Conservation (phyloP, 92 coral and sea anemone genomes). For the Galaxea fascicularis region DNA sequence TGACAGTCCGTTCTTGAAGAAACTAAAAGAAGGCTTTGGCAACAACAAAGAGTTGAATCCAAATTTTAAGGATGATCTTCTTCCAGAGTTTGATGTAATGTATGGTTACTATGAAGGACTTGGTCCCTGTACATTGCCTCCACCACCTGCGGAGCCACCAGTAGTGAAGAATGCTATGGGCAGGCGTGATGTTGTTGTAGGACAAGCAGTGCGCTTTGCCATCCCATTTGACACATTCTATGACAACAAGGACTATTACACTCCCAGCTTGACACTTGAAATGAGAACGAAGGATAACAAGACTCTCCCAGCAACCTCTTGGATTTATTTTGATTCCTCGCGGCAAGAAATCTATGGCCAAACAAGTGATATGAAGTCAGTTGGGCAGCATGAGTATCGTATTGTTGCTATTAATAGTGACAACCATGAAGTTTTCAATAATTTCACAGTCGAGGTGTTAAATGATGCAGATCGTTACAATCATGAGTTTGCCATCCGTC, state of each 20-base stretch:
- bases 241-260: constrained; percentile 82
- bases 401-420: constrained; percentile 73
- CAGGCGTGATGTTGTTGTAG: background rate
- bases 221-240: constrained; percentile 75
- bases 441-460: constrained; percentile 58
- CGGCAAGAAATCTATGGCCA: constrained; percentile 73
- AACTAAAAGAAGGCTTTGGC: constrained; percentile 59
- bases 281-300: constrained; percentile 62
- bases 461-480: constrained; percentile 46
- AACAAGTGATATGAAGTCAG: constrained; percentile 43
- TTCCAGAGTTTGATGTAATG: constrained; percentile 66
- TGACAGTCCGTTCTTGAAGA: constrained; percentile 36
- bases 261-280: constrained; percentile 76
- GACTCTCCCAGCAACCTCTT: constrained; percentile 65
- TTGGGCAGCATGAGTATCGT: constrained; percentile 63
- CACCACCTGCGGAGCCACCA: constrained; percentile 63
- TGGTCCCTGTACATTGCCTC: constrained; percentile 48
- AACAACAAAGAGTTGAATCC: constrained; percentile 56
- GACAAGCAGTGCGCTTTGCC: constrained; percentile 33
- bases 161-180: constrained; percentile 23
- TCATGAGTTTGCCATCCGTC: constrained; percentile 63
- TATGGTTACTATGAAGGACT: constrained; percentile 65
- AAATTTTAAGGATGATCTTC: constrained; percentile 50
- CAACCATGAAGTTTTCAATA: constrained; percentile 49
- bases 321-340: constrained; percentile 74